A percentile compares a stretch with the other conserved stretches of the same genome.
Conservation (phyloP, 2,113 vertebrate species). For the Miniopterus natalensis region DNA sequence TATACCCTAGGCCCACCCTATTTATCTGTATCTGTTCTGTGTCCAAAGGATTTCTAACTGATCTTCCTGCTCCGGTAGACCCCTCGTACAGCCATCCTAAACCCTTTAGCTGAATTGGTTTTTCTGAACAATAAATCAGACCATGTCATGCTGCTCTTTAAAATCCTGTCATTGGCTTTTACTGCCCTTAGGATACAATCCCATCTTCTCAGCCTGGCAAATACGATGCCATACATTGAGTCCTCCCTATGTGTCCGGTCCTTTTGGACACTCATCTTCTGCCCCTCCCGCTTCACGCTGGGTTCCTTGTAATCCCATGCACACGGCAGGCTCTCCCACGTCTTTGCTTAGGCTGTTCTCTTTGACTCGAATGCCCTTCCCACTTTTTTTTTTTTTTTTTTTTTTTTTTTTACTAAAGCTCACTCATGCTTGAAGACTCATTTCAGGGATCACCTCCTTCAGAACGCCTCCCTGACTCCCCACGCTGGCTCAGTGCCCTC, state of each 20-base stretch:
- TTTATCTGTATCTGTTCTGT: not conserved
- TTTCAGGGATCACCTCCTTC: conserved; percentile 71
- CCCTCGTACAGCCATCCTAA: not conserved
- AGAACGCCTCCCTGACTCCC: not conserved
- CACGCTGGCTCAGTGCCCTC: not conserved
- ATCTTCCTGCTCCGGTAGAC: not conserved
- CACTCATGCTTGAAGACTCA: conserved; percentile 72
- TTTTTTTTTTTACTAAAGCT: not conserved
- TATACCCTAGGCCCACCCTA: not conserved
- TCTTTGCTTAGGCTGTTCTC: conserved; percentile 39
- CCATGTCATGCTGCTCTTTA: conserved; percentile 42
- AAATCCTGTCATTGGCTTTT: conserved; percentile 56
- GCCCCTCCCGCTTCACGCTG: not conserved
- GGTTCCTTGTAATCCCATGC: not conserved
- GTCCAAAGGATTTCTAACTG: not conserved
- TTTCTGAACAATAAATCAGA: conserved; percentile 56
- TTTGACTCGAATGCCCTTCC: conserved; percentile 51
- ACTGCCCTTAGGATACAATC: conserved; percentile 50
- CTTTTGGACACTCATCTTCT: not conserved
- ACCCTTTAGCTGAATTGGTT: conserved; percentile 44
- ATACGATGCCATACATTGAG: not conserved
- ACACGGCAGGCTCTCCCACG: not conserved
- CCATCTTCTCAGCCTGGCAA: not conserved
- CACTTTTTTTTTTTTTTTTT: not conserved
- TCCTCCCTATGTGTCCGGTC: not conserved